Percentiles rank a stretch among this genome's conserved stretches.
These are phyloP conservation scores for Lycia hirtaria DNA, from an alignment of 2,888 invertebrate species.

Conservation along the genomic window DNA sequence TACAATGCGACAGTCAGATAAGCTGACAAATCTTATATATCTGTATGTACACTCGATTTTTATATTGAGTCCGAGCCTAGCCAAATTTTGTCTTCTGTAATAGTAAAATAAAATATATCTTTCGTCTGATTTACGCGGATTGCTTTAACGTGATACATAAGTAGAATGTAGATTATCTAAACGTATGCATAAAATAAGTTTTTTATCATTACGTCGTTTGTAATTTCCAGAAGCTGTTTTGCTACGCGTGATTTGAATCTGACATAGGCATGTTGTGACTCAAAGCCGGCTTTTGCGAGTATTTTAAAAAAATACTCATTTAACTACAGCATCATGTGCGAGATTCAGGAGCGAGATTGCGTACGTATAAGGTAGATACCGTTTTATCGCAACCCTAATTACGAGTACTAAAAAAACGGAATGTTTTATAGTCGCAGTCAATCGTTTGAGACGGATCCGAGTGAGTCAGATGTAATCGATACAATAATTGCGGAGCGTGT, in stretches of 20 bases:
- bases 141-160: constrained; percentile 53
- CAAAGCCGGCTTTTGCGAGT: constrained; percentile 49
- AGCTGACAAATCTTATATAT: too few species aligned
- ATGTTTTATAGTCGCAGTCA: constrained; percentile 76
- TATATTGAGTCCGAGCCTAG: too few species aligned
- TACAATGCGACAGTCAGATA: too few species aligned
- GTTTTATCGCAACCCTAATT: constrained; percentile 72
- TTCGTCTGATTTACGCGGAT: constrained; percentile 66
- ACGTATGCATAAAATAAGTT: not conserved
- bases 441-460: constrained; percentile 69
- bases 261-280: constrained; percentile 54
- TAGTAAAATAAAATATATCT: constrained; percentile 41
- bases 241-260: constrained; percentile 68
- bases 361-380: constrained; percentile 57
- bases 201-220: constrained; percentile 57
- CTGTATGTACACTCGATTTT: too few species aligned
- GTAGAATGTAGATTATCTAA: constrained; percentile 1
- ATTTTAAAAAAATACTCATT: constrained; percentile 51
- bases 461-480: constrained; percentile 81
- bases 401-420: constrained; percentile 69
- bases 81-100: not conserved
- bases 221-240: constrained; percentile 72
- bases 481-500: constrained; percentile 79
- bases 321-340: constrained; percentile 46
- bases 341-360: constrained; percentile 57